A percentile compares a stretch with the other conserved stretches of the same genome.
phyloP scores from a whole-genome alignment of 92 coral and sea anemone genomes.

The Micromussa lordhowensis region DNA sequence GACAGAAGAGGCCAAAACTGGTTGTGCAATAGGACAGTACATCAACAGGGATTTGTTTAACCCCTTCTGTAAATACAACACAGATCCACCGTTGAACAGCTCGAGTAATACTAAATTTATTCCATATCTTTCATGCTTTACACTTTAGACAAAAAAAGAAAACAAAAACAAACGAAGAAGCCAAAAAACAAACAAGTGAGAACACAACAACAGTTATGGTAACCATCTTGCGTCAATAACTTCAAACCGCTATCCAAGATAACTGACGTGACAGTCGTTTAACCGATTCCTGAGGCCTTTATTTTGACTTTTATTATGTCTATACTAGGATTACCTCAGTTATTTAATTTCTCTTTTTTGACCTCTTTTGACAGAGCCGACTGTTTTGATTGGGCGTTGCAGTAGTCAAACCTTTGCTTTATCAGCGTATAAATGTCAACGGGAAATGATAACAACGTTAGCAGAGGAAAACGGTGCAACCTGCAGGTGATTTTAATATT shows the following conservation, averaged over 20 bases:
- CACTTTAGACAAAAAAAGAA: not conserved
- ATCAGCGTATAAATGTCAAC: slow-evolving; percentile 27
- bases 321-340: not conserved
- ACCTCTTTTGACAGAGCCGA: not conserved
- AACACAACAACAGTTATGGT: no score
- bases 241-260: no score
- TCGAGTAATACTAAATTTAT: slow-evolving; percentile 12
- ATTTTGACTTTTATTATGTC: no score
- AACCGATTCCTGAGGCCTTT: no score
- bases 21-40: slow-evolving; percentile 41
- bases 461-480: slow-evolving; percentile 3
- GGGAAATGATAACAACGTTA: slow-evolving; percentile 29
- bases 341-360: not conserved
- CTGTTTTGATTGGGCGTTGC: slow-evolving; percentile 34
- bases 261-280: no score
- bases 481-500: slow-evolving; percentile 12
- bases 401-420: slow-evolving; percentile 8
- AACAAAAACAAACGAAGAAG: no score
- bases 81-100: slow-evolving; percentile 32
- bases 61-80: slow-evolving; percentile 45
- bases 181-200: no score
- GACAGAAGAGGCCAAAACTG: slow-evolving; percentile 27
- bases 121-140: not conserved
- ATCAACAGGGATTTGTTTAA: slow-evolving; percentile 36
- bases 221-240: no score